Evolutionary conservation across 2,888 invertebrate species (phyloP), one percentile per base, ranked within the genome.

Genomic region (Willowsia nigromaculata): DNA sequence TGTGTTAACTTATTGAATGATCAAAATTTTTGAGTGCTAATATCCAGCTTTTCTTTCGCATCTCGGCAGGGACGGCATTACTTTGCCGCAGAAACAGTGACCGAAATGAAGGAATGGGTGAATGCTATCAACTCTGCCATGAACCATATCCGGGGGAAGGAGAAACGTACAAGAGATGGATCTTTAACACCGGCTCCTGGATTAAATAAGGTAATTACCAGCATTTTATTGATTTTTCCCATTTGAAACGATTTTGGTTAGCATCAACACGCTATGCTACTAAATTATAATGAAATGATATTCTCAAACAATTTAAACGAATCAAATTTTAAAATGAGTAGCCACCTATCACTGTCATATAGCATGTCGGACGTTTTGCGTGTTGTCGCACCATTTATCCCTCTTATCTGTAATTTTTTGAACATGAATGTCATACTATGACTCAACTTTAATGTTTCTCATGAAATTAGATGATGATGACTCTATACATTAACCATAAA

Each of bases 51-150:
- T 84, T 71, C 25, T 50, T 68, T 91, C 53, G 81, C 85, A 78
- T 90, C 68, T 53, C 84, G 86, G 18, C 90, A 93, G 93, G 93
- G 93, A 82, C 93, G 93, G 50, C 93, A 93, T 85, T 93, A 93
- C 88, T 93, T 93, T 91, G 93, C 93, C 27, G 93, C 93, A 37
- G 93, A 93, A 53, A 92, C 93, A 22, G 88, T 92, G 47, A 90
- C 92, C 37, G 93, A 93, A 85, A 93, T 93, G 93, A 93, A 92
- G 88, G 93, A 93, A 74, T 93, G 93, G 93, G 92, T 93, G 74
- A 91, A 89, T 65, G 91, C 92, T 53, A 93, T 93, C 76, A 93
- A 93, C 68, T 68, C 90, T 15, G 93, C 93, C 50, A 93, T 93
- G 81, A 92, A 93, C 78, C 92, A 92, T 27, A 91, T 93, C 47